A percentile compares a stretch with the other conserved stretches of the same genome.
These are phyloP conservation scores for Macquaria ambigua DNA, from an alignment of 2,113 vertebrate genomes.

Conservation along the genomic window DNA sequence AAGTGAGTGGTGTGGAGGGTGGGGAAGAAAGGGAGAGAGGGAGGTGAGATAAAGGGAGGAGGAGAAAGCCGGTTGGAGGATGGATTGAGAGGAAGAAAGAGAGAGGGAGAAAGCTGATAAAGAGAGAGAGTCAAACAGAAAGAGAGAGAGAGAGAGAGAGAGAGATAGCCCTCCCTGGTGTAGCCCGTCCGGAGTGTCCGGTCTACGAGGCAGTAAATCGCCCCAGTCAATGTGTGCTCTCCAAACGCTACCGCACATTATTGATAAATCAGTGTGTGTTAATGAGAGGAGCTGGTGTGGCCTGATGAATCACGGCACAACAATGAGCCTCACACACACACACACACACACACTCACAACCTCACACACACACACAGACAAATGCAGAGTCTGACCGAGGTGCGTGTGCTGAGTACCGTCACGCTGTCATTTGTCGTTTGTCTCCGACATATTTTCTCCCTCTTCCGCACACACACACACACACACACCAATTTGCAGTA, in stretches of 20 bases:
- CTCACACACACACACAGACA: slow-evolving; percentile 13
- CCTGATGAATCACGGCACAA: slow-evolving; percentile 69
- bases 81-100: slow-evolving; percentile 29
- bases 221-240: slow-evolving; percentile 64
- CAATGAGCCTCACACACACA: slow-evolving; percentile 40
- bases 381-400: neutral
- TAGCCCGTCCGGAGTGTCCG: slow-evolving; percentile 48
- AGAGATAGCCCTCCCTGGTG: slow-evolving; percentile 49
- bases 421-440: slow-evolving; percentile 38
- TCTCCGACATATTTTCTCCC: neutral
- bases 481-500: slow-evolving; percentile 35
- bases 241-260: slow-evolving; percentile 67
- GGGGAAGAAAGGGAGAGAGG: slow-evolving; percentile 6
- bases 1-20: slow-evolving; percentile 44
- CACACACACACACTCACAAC: slow-evolving; percentile 1
- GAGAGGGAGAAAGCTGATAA: neutral
- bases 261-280: slow-evolving; percentile 78
- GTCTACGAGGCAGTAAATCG: slow-evolving; percentile 73
- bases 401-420: slow-evolving; percentile 9
- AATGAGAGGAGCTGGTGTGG: slow-evolving; percentile 72
- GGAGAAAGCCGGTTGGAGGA: slow-evolving; percentile 16
- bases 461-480: neutral
- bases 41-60: slow-evolving; percentile 13
- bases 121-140: slow-evolving; percentile 7
- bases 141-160: slow-evolving; percentile 37